Conservation (phyloP, 2,888 invertebrate genomes). For the Phymatocera aterrima region DNA sequence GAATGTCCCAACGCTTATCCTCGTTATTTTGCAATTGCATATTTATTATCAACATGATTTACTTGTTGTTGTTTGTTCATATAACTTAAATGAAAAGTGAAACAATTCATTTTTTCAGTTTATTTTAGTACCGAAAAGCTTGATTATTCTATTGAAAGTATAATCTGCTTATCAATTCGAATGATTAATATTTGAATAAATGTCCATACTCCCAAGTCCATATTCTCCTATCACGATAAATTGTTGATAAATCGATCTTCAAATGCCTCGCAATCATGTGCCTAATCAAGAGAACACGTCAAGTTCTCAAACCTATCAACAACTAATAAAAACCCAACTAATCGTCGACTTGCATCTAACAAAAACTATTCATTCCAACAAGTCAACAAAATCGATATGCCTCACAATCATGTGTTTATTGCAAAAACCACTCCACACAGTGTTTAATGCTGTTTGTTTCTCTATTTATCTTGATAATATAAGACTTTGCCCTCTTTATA, state of each 20-base stretch:
- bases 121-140: neutral
- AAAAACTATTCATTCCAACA: neutral
- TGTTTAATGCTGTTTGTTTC: neutral
- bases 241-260: neutral
- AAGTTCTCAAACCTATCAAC: no score
- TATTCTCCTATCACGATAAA: no score
- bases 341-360: neutral
- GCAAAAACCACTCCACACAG: neutral
- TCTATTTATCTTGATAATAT: constrained; percentile 9
- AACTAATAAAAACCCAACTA: no score
- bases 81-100: neutral
- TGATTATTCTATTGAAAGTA: neutral
- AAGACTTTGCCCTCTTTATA: constrained; percentile 20
- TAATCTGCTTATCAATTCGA: no score
- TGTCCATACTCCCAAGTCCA: no score
- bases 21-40: constrained; percentile 11
- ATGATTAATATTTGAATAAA: no score
- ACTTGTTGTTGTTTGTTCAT: constrained; percentile 19
- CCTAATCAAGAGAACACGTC: no score
- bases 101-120: neutral
- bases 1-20: constrained; percentile 24
- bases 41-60: neutral
- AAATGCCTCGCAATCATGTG: neutral
- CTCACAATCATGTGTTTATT: neutral
- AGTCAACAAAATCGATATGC: neutral